These are phyloP conservation scores for Dasysyrphus albostriatus DNA, from an alignment of 2,888 invertebrate genomes.

Conservation along the genomic window DNA sequence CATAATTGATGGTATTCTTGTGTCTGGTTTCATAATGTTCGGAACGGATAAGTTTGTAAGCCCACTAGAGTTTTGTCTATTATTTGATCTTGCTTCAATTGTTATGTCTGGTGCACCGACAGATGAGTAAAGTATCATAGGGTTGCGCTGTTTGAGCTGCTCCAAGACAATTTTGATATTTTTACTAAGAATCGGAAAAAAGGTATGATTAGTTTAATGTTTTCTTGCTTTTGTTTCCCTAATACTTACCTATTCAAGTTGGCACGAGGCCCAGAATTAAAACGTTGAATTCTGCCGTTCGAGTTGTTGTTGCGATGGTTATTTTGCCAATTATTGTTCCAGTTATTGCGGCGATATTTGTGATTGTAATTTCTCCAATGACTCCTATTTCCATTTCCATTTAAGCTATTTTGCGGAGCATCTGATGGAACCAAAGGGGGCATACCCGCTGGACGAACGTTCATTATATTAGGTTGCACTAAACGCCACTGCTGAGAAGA, in stretches of 20 bases:
- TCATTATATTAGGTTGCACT: conserved; percentile 77
- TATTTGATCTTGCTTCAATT: conserved; percentile 71
- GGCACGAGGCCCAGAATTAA: conserved; percentile 18
- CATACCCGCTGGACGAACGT: conserved; percentile 77
- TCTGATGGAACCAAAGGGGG: conserved; percentile 77
- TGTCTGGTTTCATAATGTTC: conserved; percentile 22
- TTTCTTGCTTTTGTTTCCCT: not conserved
- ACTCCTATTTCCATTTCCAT: conserved; percentile 8
- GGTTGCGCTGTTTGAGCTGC: conserved; percentile 62
- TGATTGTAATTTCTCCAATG: conserved; percentile 44
- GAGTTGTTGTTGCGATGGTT: conserved; percentile 40
- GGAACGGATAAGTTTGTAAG: conserved; percentile 48
- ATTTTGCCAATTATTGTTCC: conserved; percentile 53
- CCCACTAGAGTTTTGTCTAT: not conserved
- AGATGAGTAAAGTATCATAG: conserved; percentile 52
- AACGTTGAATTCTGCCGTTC: conserved; percentile 59
- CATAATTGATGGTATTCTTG: not conserved
- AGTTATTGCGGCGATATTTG: conserved; percentile 39
- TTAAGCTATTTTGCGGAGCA: conserved; percentile 28
- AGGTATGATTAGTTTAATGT: conserved; percentile 4
- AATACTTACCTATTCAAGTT: conserved; percentile 56
- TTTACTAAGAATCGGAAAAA: conserved; percentile 69
- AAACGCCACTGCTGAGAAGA: conserved; percentile 77
- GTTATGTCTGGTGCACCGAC: conserved; percentile 68
- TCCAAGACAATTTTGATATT: conserved; percentile 74